Percentiles rank a stretch among this genome's conserved stretches.
These are phyloP conservation scores for Rhea americana DNA, from an alignment of 2,113 vertebrate species.

Conservation along the genomic window DNA sequence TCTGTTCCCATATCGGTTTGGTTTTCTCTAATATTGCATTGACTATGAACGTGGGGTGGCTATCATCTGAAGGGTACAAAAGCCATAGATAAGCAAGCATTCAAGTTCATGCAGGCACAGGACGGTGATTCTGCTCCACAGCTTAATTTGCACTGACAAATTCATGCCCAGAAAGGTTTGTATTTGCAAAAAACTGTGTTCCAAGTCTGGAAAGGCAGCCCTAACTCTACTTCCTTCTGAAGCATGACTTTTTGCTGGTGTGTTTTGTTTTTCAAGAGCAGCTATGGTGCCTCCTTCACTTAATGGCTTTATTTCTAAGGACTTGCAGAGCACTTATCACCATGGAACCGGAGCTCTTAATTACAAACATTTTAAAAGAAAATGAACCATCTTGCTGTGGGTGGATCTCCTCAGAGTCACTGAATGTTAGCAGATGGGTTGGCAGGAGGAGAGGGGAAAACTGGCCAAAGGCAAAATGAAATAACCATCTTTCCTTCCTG, in stretches of 20 bases:
- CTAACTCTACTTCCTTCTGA: neutral
- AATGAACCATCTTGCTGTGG: neutral
- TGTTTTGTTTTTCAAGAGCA: neutral
- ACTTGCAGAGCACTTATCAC: neutral
- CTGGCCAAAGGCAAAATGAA: neutral
- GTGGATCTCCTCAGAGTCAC: neutral
- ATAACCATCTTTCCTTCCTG: neutral
- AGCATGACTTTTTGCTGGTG: neutral
- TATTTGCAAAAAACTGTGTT: neutral
- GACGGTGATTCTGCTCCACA: fast-evolving
- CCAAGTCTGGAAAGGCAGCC: neutral
- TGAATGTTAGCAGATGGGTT: neutral
- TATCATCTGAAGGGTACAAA: neutral
- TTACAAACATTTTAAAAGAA: neutral
- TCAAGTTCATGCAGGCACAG: neutral
- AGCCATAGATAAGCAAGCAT: neutral
- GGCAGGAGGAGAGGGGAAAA: neutral
- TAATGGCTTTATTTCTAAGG: neutral
- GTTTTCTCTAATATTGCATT: fast-evolving
- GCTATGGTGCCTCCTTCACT: neutral
- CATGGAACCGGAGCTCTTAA: neutral
- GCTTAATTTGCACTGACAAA: neutral
- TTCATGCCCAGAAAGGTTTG: neutral
- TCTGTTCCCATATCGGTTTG: neutral
- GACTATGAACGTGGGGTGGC: neutral